Base-by-base conservation (phyloP, 1,140 invertebrate species). In the Protaetia brevitarsis region DNA sequence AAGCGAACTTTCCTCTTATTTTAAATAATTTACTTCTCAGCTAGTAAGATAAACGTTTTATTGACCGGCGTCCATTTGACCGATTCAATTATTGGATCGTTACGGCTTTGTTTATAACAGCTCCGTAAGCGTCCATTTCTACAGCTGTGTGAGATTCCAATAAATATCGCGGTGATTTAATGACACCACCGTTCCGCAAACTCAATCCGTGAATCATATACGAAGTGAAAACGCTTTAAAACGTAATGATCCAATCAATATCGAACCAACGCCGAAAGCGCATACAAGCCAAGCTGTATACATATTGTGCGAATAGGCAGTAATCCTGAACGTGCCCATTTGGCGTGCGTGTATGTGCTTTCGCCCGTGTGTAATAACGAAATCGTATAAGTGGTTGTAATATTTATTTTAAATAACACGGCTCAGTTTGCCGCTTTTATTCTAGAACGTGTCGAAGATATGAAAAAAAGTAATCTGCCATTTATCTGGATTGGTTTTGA, bases 371-470 rank as follows among this genome's bases (percentile, higher is more conserved):
- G 41, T 23, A 19, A 23, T 11, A 8, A 7, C 41, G 41, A 23
- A 51, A 16, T 51, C 41, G 41, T 19, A 51, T 51, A 51, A 23
- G 41, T 23, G 16, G 41, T 51, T 51, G 26, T 19, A 51, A 51
- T 51, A 51, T 51, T 51, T 51, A 51, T 51, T 51, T 51, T 51
- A 51, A 51, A 51, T 51, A 51, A 19, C 41, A 23, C 41, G 41
- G 41, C 11, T 51, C 41, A 51, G 21, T 51, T 51, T 51, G 26
- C 41, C 41, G 41, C 19, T 8, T 51, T 51, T 51, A 51, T 51
- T 51, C 41, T 8, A 23, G 16, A 51, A 51, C 41, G 19, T 10
- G 6, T 51, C 6, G 41, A 23, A 23, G 13, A 19, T 51, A 21
- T 23, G 26, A n/a, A 51, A 51, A 51, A 51, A 51, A 19, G 41